Percentiles rank a stretch among this genome's conserved stretches.
These are phyloP conservation scores for Picathartes gymnocephalus DNA, from an alignment of 2,113 vertebrate genomes.

Conservation along the genomic window DNA sequence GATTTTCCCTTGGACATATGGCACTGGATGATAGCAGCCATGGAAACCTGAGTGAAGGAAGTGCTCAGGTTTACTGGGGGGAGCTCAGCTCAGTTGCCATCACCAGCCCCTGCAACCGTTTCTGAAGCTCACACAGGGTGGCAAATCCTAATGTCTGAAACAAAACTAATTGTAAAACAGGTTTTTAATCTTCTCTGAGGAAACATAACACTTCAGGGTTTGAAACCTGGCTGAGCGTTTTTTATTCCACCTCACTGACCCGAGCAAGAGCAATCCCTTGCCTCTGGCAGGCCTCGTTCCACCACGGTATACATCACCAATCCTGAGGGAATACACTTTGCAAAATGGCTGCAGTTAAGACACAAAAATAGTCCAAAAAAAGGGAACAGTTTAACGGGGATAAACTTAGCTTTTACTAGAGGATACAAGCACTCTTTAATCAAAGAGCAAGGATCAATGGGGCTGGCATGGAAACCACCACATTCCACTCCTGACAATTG, in stretches of 20 bases:
- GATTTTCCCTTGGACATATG: background rate
- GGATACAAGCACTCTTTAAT: background rate
- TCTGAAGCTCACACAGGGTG: background rate
- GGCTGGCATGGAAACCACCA: background rate
- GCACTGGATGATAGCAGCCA: background rate
- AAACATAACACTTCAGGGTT: background rate
- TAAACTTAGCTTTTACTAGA: background rate
- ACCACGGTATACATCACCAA: background rate
- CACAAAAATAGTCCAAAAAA: background rate
- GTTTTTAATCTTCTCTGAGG: background rate
- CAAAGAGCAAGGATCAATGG: background rate
- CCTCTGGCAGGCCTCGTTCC: background rate
- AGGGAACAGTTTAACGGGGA: background rate
- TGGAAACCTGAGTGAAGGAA: background rate
- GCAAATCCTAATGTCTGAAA: background rate
- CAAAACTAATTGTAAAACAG: background rate
- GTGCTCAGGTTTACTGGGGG: background rate
- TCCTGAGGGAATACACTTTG: background rate
- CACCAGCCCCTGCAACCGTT: background rate
- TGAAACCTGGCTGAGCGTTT: background rate
- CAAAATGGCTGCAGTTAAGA: background rate
- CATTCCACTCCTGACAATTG: background rate
- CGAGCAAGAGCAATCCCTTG: background rate
- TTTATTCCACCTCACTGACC: background rate
- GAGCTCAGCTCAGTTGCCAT: background rate